Percentiles rank a stretch among this genome's conserved stretches.
These are phyloP conservation scores for Dendronephthya gigantea DNA, from an alignment of 64 coral and sea anemone genomes.

Conservation along the genomic window DNA sequence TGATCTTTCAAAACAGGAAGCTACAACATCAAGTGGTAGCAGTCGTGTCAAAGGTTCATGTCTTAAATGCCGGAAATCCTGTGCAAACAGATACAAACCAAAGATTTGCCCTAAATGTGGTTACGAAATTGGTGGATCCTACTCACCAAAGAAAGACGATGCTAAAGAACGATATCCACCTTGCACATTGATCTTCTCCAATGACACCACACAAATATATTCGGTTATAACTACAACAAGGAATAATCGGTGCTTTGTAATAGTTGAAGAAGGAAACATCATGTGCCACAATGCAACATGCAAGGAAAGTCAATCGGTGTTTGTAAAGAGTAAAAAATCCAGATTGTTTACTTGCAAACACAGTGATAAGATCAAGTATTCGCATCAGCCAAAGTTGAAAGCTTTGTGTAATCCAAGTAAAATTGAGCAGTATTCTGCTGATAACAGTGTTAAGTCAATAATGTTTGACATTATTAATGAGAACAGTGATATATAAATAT, in stretches of 20 bases:
- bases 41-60: not conserved
- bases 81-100: not conserved
- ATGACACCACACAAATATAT: not conserved
- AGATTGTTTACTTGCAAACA: no score
- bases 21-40: constrained; percentile 5
- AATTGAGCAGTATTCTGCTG: no score
- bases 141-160: not conserved
- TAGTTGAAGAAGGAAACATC: not conserved
- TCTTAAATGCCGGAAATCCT: not conserved
- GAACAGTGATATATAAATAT: not conserved
- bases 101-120: not conserved
- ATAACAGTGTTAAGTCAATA: not conserved
- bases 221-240: not conserved
- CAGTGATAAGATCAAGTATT: not conserved
- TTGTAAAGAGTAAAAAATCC: no score
- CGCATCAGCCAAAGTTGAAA: no score
- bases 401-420: no score
- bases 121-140: not conserved
- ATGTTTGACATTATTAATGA: not conserved
- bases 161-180: not conserved
- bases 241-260: not conserved
- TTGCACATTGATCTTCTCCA: not conserved
- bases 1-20: not conserved
- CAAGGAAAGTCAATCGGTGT: no score
- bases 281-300: not conserved